Evolutionary conservation across 2,113 vertebrate genomes (phyloP).

Genomic region (Daubentonia madagascariensis): DNA sequence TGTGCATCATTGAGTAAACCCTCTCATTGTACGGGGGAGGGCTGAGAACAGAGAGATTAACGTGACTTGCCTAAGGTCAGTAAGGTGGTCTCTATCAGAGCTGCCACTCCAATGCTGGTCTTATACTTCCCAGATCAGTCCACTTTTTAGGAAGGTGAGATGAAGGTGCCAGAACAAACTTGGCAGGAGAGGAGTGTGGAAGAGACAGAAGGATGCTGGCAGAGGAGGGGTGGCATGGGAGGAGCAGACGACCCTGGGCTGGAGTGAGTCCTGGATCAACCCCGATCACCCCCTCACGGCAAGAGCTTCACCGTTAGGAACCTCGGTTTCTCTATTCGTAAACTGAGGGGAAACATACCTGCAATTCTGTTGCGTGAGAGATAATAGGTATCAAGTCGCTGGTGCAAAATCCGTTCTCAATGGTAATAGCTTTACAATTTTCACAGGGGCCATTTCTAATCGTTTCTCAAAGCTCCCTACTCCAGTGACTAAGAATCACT

Average conservation of each 20-base stretch:
- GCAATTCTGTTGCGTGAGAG: background rate
- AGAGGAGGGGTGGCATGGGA: background rate
- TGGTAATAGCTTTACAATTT: background rate
- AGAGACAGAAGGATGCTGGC: background rate
- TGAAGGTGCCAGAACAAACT: background rate
- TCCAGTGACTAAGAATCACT: background rate
- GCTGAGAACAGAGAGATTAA: background rate
- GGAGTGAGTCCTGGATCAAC: background rate
- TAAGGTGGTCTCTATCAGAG: background rate
- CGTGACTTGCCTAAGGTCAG: background rate
- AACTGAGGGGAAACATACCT: background rate
- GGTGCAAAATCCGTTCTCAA: background rate
- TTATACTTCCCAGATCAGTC: background rate
- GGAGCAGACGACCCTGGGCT: rapidly evolving
- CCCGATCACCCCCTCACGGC: rapidly evolving
- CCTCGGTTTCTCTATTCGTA: background rate
- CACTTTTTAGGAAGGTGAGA: background rate
- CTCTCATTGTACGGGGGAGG: background rate
- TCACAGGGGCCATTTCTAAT: background rate
- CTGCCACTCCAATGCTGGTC: background rate
- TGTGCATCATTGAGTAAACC: background rate
- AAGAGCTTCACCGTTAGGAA: background rate
- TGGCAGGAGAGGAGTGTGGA: background rate
- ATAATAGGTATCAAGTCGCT: background rate
- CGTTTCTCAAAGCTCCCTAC: background rate